Conservation (phyloP, 2,888 invertebrate genomes). For the Dasysyrphus tricinctus region DNA sequence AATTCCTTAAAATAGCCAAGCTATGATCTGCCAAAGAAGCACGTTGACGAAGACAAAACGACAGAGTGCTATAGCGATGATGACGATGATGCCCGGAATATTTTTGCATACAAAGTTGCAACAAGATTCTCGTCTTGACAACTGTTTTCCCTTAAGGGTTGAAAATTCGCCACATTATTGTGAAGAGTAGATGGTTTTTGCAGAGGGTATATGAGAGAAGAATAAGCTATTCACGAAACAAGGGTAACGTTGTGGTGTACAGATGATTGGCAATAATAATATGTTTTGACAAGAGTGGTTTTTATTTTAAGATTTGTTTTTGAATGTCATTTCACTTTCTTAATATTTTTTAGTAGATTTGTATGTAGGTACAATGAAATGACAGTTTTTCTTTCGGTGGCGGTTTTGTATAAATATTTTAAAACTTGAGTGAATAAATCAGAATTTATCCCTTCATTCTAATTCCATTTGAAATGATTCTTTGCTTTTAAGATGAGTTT, state of each 20-base stretch:
- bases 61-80: conserved; percentile 34
- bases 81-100: conserved; percentile 67
- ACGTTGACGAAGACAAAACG: conserved; percentile 46
- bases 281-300: conserved; percentile 65
- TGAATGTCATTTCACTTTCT: conserved; percentile 29
- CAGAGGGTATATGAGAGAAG: background rate
- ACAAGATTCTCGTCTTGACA: conserved; percentile 51
- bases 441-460: too few relatives aligned
- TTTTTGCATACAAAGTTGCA: conserved; percentile 66
- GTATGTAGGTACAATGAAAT: conserved; percentile 34
- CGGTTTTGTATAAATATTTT: conserved; percentile 25
- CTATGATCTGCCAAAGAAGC: conserved; percentile 36
- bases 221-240: background rate
- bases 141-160: conserved; percentile 21
- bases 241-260: background rate
- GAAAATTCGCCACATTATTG: conserved; percentile 30
- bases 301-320: conserved; percentile 33
- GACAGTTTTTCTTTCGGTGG: conserved; percentile 1
- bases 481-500: background rate
- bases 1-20: conserved; percentile 56
- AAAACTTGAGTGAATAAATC: conserved; percentile 51
- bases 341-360: conserved; percentile 23
- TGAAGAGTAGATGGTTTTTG: background rate
- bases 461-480: conserved; percentile 13
- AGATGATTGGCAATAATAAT: conserved; percentile 70